Conservation (phyloP, 2,888 invertebrate species). For the Azorinus chamasolen region DNA sequence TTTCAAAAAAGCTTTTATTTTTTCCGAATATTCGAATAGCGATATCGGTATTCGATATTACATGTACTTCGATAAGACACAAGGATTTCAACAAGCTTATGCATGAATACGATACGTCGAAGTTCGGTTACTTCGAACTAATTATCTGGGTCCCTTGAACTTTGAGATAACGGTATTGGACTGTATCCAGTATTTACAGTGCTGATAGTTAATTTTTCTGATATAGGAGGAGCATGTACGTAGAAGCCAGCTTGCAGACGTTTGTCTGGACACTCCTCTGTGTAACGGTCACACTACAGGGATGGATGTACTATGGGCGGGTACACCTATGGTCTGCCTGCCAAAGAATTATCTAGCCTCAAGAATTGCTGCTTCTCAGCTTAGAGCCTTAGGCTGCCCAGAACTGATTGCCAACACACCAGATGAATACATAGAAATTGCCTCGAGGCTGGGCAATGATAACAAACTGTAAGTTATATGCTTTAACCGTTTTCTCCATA, state of each 20-base stretch:
- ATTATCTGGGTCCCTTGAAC: no score
- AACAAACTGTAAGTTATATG: constrained; percentile 92
- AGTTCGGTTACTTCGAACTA: not conserved
- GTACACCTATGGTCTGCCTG: constrained; percentile 98
- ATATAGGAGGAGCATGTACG: constrained; percentile 95
- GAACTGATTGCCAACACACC: constrained; percentile 96
- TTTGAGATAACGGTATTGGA: no score
- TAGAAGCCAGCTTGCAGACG: constrained; percentile 98
- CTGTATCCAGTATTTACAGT: no score
- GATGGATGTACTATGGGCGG: constrained; percentile 99
- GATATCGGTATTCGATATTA: no score
- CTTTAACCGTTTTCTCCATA: no score
- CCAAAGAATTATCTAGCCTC: constrained; percentile 92
- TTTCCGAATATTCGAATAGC: no score
- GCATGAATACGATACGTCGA: no score
- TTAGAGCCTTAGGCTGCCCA: constrained; percentile 95
- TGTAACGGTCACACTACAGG: constrained; percentile 99
- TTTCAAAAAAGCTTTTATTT: no score
- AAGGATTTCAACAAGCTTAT: no score
- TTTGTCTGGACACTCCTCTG: constrained; percentile 98
- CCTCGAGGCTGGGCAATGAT: constrained; percentile 96
- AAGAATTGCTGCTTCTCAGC: constrained; percentile 98
- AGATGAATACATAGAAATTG: constrained; percentile 97
- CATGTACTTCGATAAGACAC: no score
- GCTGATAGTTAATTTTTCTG: not conserved